Evolutionary conservation across 35 echinoderm and acorn worm genomes (phyloP), one percentile per base, ranked within the genome.

Genomic region (Apostichopus californicus): DNA sequence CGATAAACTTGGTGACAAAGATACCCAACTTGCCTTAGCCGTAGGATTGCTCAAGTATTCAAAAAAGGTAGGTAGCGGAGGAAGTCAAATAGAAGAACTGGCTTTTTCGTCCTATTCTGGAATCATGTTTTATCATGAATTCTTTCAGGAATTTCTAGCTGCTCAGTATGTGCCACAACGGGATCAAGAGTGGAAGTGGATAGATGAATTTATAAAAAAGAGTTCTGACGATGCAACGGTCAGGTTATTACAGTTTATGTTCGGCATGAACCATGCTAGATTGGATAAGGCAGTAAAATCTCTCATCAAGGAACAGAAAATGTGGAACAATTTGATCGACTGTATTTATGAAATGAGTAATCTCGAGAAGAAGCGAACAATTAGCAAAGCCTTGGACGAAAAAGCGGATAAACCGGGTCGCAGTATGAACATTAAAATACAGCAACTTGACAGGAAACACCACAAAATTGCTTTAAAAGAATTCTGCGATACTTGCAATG

Each of bases 251-350:
- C 85, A 87, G 58, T 87, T 87, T 54, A 87, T 87, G 85, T 63
- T 58, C 23, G 85, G 85, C 9, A 58, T 58, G 25, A 20, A 61
- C 0, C 56, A 87, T 34, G 57, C 57, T 3, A 15, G 17, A 20
- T 8, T 87, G 10, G 25, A 26, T 58, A 71, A 26, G 11, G 25
- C 58, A 3, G 14, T 63, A 3, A 20, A 87, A 20, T 14, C 58
- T 13, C 20, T 87, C 8, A 0, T 87, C n/a, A 61, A 24, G 5
- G 25, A 71, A 17, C 23, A 87, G 57, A 87, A 87, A 71, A 87
- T 82, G 86, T 87, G 86, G 86, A 87, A 87, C 59, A 87, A 87
- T 71, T 65, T 87, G 14, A 64, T 61, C 18, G 86, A 87, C 26
- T 87, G 55, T 66, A 87, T 87, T 71, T 68, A 87, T 71, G 86